Conservation (phyloP, 1,140 invertebrate genomes). For the Chymomyza costata region DNA sequence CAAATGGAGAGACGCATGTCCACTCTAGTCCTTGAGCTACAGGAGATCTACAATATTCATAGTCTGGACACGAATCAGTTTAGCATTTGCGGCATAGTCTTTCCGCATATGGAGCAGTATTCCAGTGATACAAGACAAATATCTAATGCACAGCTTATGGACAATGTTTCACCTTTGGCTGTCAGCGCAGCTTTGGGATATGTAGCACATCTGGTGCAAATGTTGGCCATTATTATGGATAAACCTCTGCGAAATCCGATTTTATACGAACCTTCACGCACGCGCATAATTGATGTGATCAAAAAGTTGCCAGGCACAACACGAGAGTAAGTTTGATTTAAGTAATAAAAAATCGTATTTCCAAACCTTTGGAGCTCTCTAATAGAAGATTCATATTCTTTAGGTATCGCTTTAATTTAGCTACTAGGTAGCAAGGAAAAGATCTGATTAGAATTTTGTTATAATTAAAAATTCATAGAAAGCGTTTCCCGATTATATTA, state of each 20-base stretch:
- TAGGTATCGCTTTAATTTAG: no score
- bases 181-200: slow-evolving; percentile 87
- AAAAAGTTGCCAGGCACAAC: slow-evolving; percentile 84
- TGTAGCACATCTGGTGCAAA: slow-evolving; percentile 86
- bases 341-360: no score
- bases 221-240: slow-evolving; percentile 88
- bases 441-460: no score
- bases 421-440: no score
- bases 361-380: no score
- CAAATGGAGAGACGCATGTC: slow-evolving; percentile 62
- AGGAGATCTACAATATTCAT: slow-evolving; percentile 77
- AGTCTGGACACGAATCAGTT: slow-evolving; percentile 69
- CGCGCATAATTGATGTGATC: slow-evolving; percentile 86
- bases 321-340: slow-evolving; percentile 80
- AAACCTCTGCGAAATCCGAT: slow-evolving; percentile 87
- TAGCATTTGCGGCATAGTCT: slow-evolving; percentile 82
- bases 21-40: slow-evolving; percentile 74
- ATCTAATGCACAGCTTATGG: slow-evolving; percentile 39
- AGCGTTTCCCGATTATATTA: background rate
- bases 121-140: slow-evolving; percentile 43
- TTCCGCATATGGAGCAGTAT: slow-evolving; percentile 83
- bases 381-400: no score
- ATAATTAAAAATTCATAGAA: no score
- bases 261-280: slow-evolving; percentile 84
- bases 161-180: slow-evolving; percentile 79